These are phyloP conservation scores for Drosophila mimica DNA, from an alignment of 2,888 invertebrate genomes.

Conservation along the genomic window DNA sequence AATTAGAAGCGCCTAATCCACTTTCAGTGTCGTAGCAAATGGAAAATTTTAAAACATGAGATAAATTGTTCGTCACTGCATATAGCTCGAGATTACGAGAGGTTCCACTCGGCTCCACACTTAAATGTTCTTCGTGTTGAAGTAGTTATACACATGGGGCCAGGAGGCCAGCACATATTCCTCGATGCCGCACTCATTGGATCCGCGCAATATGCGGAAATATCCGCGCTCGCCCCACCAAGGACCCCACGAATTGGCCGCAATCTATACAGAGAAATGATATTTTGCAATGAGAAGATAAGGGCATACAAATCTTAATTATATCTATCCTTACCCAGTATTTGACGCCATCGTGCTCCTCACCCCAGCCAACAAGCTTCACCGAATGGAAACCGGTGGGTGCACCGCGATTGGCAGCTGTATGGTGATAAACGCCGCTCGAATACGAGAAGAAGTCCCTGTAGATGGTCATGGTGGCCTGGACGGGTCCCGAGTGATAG, in stretches of 20 bases:
- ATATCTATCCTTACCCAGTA: slow-evolving; percentile 91
- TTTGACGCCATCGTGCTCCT: slow-evolving; percentile 88
- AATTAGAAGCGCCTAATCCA: slow-evolving; percentile 77
- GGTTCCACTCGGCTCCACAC: slow-evolving; percentile 1
- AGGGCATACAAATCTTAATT: neutral
- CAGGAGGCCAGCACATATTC: slow-evolving; percentile 93
- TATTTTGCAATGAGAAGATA: neutral
- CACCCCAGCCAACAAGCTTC: slow-evolving; percentile 96
- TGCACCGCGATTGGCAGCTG: slow-evolving; percentile 86
- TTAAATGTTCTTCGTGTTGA: slow-evolving; percentile 64
- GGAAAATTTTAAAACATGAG: slow-evolving; percentile 72
- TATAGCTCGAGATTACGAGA: slow-evolving; percentile 60
- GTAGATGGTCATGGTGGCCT: slow-evolving; percentile 95
- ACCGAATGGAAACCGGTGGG: slow-evolving; percentile 94
- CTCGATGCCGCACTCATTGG: slow-evolving; percentile 95
- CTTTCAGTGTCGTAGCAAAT: slow-evolving; percentile 71
- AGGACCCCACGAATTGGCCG: slow-evolving; percentile 97
- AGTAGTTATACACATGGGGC: slow-evolving; percentile 85
- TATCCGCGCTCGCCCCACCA: slow-evolving; percentile 97
- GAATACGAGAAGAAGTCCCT: slow-evolving; percentile 97
- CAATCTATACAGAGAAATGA: slow-evolving; percentile 87
- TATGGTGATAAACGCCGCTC: slow-evolving; percentile 92
- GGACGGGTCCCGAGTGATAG: slow-evolving; percentile 95
- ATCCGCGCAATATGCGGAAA: slow-evolving; percentile 94
- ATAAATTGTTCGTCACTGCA: slow-evolving; percentile 70